Conservation (phyloP, 2,797 vertebrate species). For the Cynodonichthys magdalenae region DNA sequence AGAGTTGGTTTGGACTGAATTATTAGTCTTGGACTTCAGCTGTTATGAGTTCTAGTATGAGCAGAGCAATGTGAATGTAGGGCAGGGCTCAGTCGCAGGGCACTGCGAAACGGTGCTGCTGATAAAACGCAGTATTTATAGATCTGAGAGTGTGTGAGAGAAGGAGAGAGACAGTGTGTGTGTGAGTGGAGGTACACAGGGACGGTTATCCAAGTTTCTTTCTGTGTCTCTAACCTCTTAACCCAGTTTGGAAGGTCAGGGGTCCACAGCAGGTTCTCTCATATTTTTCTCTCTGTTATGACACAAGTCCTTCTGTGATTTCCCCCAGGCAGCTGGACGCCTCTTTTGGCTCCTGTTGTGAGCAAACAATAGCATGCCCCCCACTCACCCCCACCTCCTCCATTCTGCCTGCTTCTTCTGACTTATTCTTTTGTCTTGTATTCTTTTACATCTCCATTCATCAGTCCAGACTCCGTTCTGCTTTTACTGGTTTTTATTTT, state of each 20-base stretch:
- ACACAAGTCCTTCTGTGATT: conserved; percentile 13
- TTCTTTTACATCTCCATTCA: conserved; percentile 44
- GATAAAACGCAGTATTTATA: conserved; percentile 72
- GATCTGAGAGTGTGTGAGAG: conserved; percentile 34
- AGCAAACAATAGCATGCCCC: conserved; percentile 45
- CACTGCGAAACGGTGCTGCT: conserved; percentile 53
- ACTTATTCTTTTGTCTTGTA: conserved; percentile 33
- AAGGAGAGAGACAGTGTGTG: conserved; percentile 26
- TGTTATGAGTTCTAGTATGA: conserved; percentile 30
- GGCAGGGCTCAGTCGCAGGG: conserved; percentile 56
- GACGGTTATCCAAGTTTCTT: conserved; percentile 64
- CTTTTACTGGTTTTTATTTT: conserved; percentile 16
- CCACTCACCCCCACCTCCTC: neutral
- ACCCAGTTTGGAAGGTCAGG: conserved; percentile 70
- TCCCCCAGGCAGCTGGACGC: conserved; percentile 51
- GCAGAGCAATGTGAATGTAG: conserved; percentile 63
- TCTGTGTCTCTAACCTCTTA: conserved; percentile 77
- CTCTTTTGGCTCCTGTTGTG: conserved; percentile 8
- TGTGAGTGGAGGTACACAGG: conserved; percentile 53
- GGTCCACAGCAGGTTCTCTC: conserved; percentile 46
- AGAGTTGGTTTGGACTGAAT: neutral
- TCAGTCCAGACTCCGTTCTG: conserved; percentile 42
- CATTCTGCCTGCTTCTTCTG: conserved; percentile 1
- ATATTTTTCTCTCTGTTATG: conserved; percentile 6
- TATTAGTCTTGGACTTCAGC: conserved; percentile 17